These are phyloP conservation scores for Patella caerulea DNA, from an alignment of 2,888 invertebrate genomes.

Conservation along the genomic window DNA sequence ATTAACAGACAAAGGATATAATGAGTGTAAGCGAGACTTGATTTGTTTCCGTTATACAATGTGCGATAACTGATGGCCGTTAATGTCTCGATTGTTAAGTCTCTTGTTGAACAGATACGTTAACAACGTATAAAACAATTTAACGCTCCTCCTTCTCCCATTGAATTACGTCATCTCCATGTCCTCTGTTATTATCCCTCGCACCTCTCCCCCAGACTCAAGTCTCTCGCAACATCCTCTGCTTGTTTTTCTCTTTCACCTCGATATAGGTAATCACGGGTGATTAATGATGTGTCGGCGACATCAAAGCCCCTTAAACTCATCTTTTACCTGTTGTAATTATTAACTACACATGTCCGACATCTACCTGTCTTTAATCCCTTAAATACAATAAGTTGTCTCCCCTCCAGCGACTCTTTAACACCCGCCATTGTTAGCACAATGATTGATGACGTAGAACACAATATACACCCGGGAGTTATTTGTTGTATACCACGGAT, in stretches of 20 bases:
- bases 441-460: slow-evolving; percentile 11
- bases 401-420: neutral
- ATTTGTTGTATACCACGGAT: slow-evolving; percentile 1
- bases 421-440: neutral
- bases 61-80: no score
- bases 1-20: no score
- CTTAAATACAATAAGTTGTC: neutral
- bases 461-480: neutral
- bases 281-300: neutral
- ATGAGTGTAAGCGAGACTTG: no score
- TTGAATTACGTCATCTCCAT: no score
- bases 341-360: slow-evolving; percentile 1
- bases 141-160: no score
- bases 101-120: no score
- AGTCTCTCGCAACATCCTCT: neutral
- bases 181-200: neutral
- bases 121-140: no score
- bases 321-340: neutral
- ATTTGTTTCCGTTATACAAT: no score
- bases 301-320: neutral
- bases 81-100: no score
- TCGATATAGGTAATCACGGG: neutral
- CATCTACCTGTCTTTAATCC: neutral
- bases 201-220: neutral
- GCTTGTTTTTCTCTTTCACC: neutral